Percentiles rank a stretch among this genome's conserved stretches.
Conservation (phyloP, 2,797 vertebrate species). For the Tympanoctomys barrerae region DNA sequence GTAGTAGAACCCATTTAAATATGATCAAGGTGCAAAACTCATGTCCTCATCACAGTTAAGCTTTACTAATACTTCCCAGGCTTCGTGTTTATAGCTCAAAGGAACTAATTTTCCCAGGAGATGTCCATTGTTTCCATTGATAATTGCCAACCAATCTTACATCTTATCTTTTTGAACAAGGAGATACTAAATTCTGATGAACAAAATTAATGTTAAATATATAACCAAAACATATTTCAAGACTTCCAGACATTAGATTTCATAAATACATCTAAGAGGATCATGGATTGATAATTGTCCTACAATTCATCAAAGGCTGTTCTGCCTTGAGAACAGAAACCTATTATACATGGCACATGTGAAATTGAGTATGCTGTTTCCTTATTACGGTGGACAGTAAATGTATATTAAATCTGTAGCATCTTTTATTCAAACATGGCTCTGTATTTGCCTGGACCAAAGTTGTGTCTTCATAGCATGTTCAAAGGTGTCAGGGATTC, state of each 20-base stretch:
- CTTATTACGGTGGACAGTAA: conserved; percentile 60
- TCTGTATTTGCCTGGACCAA: conserved; percentile 46
- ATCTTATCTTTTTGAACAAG: not conserved
- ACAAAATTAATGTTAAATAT: not conserved
- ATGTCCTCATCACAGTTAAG: not conserved
- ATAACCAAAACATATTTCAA: not conserved
- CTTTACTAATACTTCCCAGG: not conserved
- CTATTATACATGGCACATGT: not conserved
- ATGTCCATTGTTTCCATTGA: not conserved
- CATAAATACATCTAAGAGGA: conserved; percentile 16
- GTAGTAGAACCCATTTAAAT: not conserved
- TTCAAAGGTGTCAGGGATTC: conserved; percentile 77
- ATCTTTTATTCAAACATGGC: conserved; percentile 67
- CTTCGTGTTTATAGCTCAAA: not conserved
- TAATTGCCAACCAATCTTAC: not conserved
- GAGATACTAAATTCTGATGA: not conserved
- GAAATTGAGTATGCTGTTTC: conserved; percentile 19
- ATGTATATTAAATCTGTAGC: conserved; percentile 63
- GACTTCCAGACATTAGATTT: not conserved
- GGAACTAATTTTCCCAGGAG: not conserved
- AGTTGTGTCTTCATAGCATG: conserved; percentile 71
- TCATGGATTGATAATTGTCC: conserved; percentile 54
- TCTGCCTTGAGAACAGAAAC: conserved; percentile 13
- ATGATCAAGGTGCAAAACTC: not conserved
- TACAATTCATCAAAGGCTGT: conserved; percentile 55